Evolutionary conservation across 37 sponge, comb jelly and placozoan genomes (phyloP), one percentile per base, ranked within the genome.

Genomic region (Bolinopsis microptera): DNA sequence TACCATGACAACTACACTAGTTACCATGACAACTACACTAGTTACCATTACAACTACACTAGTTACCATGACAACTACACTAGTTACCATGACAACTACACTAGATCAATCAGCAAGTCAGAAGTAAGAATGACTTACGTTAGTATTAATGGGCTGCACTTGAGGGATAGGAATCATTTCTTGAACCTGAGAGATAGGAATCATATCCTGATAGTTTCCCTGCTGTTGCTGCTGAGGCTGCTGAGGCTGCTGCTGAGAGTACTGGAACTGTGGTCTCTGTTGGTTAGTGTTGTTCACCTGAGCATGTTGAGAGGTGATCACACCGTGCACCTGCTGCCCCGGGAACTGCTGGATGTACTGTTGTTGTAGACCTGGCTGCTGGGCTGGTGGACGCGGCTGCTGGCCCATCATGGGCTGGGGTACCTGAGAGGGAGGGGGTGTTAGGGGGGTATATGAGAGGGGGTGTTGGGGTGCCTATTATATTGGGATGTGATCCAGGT

Each of bases 121-220:
- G n/a, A n/a, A n/a, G n/a, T n/a, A n/a, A n/a, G n/a, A n/a, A n/a
- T n/a, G n/a, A n/a, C n/a, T n/a, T n/a, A 70, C 74, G 30, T 70
- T 70, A 22, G 74, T 28, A 70, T 70, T 80, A 13, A 36, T 80
- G 8, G 82, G 38, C 37, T 80, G 82, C 5, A 80, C 82, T 80
- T 80, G 82, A 36, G 82, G 82, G 2, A 80, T 80, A 80, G 82
- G 82, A 2, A 80, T 80, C 82, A 80, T 80, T 3, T 80, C 82
- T 22, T 80, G 82, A 21, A 28, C 75, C 61, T 48, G 61, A 18
- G 61, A 48, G 61, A 48, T 48, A 48, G 61, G 61, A 18, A 48
- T 48, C 61, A 48, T 48, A 18, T 48, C 61, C 74, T 70, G 74
- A 26, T 70, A 70, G 21, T 22, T 22, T 9, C 3, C 21, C 30